Conservation (phyloP, 1,140 invertebrate species). For the Trialeurodes vaporariorum region DNA sequence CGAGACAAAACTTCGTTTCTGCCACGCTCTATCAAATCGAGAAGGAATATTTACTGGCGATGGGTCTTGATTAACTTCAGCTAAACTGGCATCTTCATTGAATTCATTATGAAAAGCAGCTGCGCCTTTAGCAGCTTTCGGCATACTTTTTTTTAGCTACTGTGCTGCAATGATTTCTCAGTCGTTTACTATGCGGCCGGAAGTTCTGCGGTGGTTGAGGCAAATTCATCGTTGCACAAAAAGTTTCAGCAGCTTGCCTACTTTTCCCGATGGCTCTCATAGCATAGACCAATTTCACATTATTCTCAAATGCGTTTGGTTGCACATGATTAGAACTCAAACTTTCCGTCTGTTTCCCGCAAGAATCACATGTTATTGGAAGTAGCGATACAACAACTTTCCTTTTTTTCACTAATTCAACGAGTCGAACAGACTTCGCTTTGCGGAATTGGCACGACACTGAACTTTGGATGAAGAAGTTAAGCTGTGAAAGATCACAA, state of each 20-base stretch:
- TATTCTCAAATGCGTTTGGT: constrained; percentile 10
- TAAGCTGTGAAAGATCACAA: too few relatives aligned
- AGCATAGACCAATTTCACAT: constrained; percentile 3
- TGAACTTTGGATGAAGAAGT: too few relatives aligned
- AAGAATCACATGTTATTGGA: too few relatives aligned
- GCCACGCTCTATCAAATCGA: constrained; percentile 20
- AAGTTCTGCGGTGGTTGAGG: constrained; percentile 6
- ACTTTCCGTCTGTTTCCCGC: too few relatives aligned
- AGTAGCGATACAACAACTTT: too few relatives aligned
- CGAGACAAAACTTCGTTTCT: constrained; percentile 18
- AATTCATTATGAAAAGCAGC: constrained; percentile 3
- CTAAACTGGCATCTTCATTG: constrained; percentile 5
- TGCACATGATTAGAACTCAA: too few relatives aligned
- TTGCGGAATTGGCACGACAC: too few relatives aligned
- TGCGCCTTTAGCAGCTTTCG: neutral
- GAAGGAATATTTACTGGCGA: constrained; percentile 11
- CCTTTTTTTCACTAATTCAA: too few relatives aligned
- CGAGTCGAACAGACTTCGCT: too few relatives aligned
- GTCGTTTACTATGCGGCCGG: too few relatives aligned
- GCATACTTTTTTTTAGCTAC: neutral
- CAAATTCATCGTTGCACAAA: constrained; percentile 10
- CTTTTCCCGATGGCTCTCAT: constrained; percentile 9
- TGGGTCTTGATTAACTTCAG: constrained; percentile 5
- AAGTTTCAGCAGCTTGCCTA: constrained; percentile 3
- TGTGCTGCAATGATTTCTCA: too few relatives aligned